phyloP scores from a whole-genome alignment of 2,888 invertebrate genomes.

The Salpingus planirostris region DNA sequence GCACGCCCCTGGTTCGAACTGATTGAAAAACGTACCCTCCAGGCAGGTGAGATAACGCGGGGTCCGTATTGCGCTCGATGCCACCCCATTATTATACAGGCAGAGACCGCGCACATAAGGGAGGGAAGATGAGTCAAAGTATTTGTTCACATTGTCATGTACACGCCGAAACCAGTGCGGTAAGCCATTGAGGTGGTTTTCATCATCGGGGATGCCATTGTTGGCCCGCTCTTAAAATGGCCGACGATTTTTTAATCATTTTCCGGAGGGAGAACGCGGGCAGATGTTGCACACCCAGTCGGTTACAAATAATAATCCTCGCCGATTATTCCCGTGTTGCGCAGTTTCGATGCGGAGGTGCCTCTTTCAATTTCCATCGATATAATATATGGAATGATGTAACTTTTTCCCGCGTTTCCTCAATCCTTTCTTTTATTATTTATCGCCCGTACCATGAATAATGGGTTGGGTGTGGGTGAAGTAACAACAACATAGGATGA shows the following conservation, averaged over 20 bases:
- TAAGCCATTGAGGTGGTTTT: slow-evolving; percentile 25
- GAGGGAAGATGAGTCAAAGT: slow-evolving; percentile 27
- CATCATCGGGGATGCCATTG: slow-evolving; percentile 28
- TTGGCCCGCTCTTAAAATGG: slow-evolving; percentile 25
- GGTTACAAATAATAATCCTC: too few relatives aligned
- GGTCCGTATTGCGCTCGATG: slow-evolving; percentile 14
- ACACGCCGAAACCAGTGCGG: slow-evolving; percentile 29
- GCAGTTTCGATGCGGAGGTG: too few relatives aligned
- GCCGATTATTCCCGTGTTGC: too few relatives aligned
- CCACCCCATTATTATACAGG: too few relatives aligned
- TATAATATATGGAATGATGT: slow-evolving; percentile 1
- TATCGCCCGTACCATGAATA: too few relatives aligned
- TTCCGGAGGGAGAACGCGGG: too few relatives aligned
- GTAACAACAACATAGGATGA: too few relatives aligned
- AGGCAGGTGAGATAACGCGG: slow-evolving; percentile 30
- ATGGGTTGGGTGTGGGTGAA: too few relatives aligned
- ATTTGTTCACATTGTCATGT: slow-evolving; percentile 28
- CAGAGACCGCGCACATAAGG: too few relatives aligned
- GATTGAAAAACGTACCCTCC: slow-evolving; percentile 31
- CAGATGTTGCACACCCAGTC: too few relatives aligned
- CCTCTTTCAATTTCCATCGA: too few relatives aligned
- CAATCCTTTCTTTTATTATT: background rate
- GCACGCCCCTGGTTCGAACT: slow-evolving; percentile 16
- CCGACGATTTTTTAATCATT: slow-evolving; percentile 18
- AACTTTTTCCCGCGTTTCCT: background rate